Evolutionary conservation across 2,888 invertebrate species (phyloP), one percentile per base, ranked within the genome.

Genomic region (Spilarctia lutea): DNA sequence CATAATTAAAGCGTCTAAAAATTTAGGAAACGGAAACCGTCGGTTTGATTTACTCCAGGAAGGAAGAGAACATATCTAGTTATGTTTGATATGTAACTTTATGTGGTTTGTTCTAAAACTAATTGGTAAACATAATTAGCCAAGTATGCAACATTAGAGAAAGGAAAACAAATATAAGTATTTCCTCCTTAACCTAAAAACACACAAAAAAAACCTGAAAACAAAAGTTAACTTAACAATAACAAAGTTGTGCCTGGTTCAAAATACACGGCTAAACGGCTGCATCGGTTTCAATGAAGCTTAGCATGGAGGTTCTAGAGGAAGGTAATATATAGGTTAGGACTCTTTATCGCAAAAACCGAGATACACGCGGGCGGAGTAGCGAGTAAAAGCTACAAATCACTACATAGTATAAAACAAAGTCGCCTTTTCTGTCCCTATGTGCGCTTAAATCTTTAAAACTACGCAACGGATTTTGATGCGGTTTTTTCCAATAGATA

Each of bases 121-220:
- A 66, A 71, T 68, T 68, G 18, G 24, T 39, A 11, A 39, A 39
- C 60, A 24, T 71, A 68, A 63, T 73, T 73, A 52, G 11, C 27
- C 33, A 68, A 65, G 68, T 24, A 73, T 73, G 68, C 65, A 65
- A 65, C 73, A 72, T 13, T 71, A n/a, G 35, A 18, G n/a, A 27
- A 68, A 33, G 73, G 68, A 33, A 73, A 73, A 68, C 63, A 3
- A 18, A 63, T 39, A 39, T 8, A 30, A 33, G 33, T 18, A 65
- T 65, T 45, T 68, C 48, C 39, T 48, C 35, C 68, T 67, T 45
- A 27, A 18, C 33, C 20, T 13, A 20, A 33, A 71, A 48, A 48
- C 18, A 6, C 1, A 39, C 16, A 52, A 20, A 52, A 8, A 24
- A 6, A 20, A 35, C 20, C n/a, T 7, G 13, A 27, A 27, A 11